phyloP scores from a whole-genome alignment of 2,113 vertebrate species.

The Mobula birostris region DNA sequence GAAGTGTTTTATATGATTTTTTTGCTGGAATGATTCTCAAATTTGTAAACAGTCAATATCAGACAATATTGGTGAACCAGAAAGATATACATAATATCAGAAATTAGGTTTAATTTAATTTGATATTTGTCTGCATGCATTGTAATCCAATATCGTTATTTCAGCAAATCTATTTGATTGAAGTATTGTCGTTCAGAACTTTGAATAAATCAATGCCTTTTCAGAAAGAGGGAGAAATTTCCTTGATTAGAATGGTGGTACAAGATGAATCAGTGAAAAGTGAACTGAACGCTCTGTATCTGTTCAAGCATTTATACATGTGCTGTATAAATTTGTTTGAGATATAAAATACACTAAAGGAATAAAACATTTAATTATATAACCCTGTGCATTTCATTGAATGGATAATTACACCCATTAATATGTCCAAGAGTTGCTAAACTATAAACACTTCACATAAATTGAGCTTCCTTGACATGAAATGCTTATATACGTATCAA shows the following conservation, averaged over 20 bases:
- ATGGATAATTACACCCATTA: not conserved
- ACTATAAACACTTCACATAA: not conserved
- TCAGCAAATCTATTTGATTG: not conserved
- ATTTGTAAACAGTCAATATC: not conserved
- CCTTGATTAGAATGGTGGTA: not conserved
- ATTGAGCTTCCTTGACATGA: not conserved
- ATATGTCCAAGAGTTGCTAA: not conserved
- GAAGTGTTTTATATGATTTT: not conserved
- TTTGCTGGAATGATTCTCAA: not conserved
- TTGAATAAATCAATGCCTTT: not conserved
- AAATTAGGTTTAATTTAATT: not conserved
- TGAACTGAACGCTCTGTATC: not conserved
- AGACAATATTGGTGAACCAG: not conserved
- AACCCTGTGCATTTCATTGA: not conserved
- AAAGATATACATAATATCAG: constrained; percentile 4
- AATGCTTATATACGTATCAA: not conserved
- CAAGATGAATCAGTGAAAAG: not conserved
- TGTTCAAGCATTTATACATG: no score
- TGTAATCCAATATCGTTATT: constrained; percentile 5
- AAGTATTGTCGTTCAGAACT: not conserved
- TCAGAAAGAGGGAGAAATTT: not conserved
- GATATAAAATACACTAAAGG: not conserved
- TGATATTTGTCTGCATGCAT: not conserved
- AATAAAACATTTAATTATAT: not conserved
- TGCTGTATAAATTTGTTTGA: not conserved